A percentile compares a stretch with the other conserved stretches of the same genome.
Evolutionary conservation across 2,797 vertebrate species (phyloP).

Genomic region (Erithacus rubecula): DNA sequence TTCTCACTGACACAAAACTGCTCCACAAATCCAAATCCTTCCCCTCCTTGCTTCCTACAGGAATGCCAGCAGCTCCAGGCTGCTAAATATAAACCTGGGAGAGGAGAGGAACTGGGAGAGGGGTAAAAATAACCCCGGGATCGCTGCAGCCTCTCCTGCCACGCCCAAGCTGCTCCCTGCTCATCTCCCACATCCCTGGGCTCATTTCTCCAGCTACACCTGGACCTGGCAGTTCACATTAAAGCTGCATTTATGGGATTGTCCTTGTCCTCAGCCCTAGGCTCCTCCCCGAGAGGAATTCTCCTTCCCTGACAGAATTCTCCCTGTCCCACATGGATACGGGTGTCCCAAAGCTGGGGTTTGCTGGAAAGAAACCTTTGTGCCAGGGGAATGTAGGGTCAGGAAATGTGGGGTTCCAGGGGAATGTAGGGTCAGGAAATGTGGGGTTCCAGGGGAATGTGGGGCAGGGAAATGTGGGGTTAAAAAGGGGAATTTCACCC

Average conservation of each 20-base stretch:
- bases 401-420: too few species aligned
- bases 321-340: neutral
- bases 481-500: neutral
- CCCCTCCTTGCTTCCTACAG: neutral
- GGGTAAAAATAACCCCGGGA: neutral
- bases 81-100: constrained; percentile 35
- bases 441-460: too few species aligned
- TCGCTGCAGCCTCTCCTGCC: neutral
- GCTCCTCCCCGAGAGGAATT: neutral
- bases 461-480: neutral
- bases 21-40: neutral
- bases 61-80: neutral
- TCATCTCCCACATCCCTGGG: neutral
- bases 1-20: neutral
- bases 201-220: neutral
- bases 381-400: too few species aligned
- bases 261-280: neutral
- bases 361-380: too few species aligned
- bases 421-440: too few species aligned
- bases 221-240: neutral
- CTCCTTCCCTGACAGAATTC: neutral
- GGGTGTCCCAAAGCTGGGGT: neutral
- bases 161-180: neutral
- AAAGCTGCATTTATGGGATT: neutral
- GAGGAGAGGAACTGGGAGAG: neutral